Evolutionary conservation across 2,797 vertebrate genomes (phyloP).

Genomic region (Pipistrellus kuhlii): DNA sequence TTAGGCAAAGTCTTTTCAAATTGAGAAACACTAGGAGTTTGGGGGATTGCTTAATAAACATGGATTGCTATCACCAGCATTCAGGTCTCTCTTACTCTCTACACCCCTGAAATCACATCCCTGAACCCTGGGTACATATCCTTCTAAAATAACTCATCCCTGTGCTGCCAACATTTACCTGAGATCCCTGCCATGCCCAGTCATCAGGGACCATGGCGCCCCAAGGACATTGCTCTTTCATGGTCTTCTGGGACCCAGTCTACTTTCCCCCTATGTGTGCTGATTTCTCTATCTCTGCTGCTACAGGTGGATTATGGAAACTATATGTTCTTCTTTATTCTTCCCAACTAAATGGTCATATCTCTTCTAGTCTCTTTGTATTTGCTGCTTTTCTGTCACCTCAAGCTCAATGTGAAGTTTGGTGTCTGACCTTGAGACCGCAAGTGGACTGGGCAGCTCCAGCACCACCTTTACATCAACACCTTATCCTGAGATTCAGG

Average conservation of each 20-base stretch:
- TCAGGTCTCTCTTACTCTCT: neutral
- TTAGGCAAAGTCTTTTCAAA: neutral
- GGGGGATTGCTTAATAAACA: neutral
- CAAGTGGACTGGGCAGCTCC: neutral
- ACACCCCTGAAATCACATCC: neutral
- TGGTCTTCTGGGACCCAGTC: neutral
- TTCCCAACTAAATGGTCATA: neutral
- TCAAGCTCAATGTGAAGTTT: neutral
- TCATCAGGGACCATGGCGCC: neutral
- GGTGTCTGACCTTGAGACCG: neutral
- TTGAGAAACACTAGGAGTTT: neutral
- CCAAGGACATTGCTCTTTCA: neutral
- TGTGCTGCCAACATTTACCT: neutral
- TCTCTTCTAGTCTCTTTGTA: neutral
- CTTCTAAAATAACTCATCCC: neutral
- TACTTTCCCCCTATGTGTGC: neutral
- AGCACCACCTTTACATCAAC: neutral
- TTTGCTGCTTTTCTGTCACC: neutral
- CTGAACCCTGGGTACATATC: neutral
- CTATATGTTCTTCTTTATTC: neutral
- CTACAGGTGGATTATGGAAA: accelerated
- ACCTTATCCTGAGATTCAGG: neutral
- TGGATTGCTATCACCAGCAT: neutral
- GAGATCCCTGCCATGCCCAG: neutral
- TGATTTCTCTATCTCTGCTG: neutral